Evolutionary conservation across 2,113 vertebrate genomes (phyloP).

Genomic region (Ivindomyrus marchei): DNA sequence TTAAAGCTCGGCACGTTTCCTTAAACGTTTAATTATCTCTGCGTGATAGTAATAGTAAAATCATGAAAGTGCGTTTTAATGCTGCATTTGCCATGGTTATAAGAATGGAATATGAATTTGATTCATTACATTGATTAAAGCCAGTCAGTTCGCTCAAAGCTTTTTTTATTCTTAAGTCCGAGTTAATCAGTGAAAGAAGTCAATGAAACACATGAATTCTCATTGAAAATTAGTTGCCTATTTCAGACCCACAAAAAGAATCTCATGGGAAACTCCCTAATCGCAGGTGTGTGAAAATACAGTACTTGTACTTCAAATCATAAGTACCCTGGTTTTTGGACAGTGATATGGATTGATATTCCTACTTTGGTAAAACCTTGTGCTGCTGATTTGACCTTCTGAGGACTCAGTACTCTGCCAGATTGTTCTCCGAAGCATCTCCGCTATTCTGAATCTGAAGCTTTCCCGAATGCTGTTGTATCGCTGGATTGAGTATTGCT

Average conservation of each 20-base stretch:
- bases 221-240: neutral
- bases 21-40: neutral
- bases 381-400: neutral
- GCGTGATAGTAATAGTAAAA: neutral
- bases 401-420: neutral
- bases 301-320: neutral
- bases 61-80: neutral
- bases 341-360: neutral
- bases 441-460: neutral
- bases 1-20: neutral
- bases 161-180: neutral
- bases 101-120: neutral
- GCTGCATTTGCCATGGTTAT: neutral
- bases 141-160: neutral
- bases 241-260: neutral
- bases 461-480: neutral
- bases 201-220: neutral
- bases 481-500: neutral
- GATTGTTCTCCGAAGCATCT: neutral
- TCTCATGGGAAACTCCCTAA: neutral
- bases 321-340: neutral
- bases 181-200: neutral
- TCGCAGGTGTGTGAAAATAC: neutral
- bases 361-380: neutral
- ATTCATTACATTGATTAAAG: neutral